A percentile compares a stretch with the other conserved stretches of the same genome.
These are phyloP conservation scores for Phasianus colchicus DNA, from an alignment of 2,113 vertebrate species.

Conservation along the genomic window DNA sequence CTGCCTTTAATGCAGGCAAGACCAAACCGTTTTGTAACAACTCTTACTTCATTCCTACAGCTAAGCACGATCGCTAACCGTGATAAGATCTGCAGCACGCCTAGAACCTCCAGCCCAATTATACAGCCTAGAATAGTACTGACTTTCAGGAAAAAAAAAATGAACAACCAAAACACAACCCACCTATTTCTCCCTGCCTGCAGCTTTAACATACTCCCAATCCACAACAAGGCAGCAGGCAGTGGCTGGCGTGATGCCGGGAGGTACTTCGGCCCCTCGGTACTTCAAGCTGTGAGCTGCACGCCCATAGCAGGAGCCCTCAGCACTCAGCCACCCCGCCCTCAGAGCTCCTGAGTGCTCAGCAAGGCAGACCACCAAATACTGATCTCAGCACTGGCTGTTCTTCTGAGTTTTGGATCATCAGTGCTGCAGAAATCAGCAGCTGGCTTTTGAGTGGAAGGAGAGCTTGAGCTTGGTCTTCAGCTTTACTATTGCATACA, in stretches of 20 bases:
- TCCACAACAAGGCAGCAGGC: neutral
- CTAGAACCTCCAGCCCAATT: neutral
- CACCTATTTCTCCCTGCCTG: neutral
- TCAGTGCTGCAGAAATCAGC: neutral
- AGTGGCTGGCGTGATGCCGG: neutral
- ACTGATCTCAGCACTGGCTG: neutral
- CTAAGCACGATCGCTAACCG: neutral
- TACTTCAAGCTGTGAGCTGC: neutral
- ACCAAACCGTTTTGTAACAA: neutral
- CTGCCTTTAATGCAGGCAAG: neutral
- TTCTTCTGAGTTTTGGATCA: neutral
- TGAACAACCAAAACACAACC: neutral
- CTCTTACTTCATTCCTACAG: neutral
- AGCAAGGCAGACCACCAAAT: neutral
- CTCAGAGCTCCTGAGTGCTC: neutral
- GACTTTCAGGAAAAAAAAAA: neutral
- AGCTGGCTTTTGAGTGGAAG: neutral
- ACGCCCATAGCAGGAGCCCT: neutral
- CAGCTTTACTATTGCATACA: slow-evolving; percentile 35
- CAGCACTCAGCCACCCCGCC: neutral
- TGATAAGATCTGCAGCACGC: neutral
- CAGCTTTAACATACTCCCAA: neutral
- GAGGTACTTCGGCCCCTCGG: neutral
- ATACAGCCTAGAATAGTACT: neutral
- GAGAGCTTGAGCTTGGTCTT: neutral